Base-by-base conservation (phyloP, 1,140 invertebrate species). In the Wasmannia auropunctata region DNA sequence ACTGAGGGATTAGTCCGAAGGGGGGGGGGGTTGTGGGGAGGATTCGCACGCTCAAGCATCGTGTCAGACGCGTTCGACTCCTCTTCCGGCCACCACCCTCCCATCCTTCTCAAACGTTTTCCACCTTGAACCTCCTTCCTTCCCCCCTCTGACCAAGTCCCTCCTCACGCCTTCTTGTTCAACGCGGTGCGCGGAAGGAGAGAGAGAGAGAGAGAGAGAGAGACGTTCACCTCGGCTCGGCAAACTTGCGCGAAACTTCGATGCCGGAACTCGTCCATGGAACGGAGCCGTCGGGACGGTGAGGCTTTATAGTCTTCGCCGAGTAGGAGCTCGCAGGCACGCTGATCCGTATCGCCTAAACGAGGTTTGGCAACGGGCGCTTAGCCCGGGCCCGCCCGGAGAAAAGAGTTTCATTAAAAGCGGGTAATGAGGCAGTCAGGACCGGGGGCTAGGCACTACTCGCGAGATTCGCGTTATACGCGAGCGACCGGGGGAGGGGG, bases 381-480 rank as follows among this genome's bases (percentile, higher is more conserved):
- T 94, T 93, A 93, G 90, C 90, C 86, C 83, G 87, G 87, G 69
- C 89, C 85, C 86, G 87, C 85, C 92, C 88, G 88, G 90, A 93
- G 93, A 94, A 94, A 95, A 94, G 94, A 94, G 94, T 94, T 94
- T 94, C 94, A 94, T 94, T 95, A 94, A 94, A 94, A 92, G 85
- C 90, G 89, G 88, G 91, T 93, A 93, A 94, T 93, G 91, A 93
- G 92, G 74, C 86, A 91, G 89, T 87, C 91, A 90, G 90, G 89
- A 91, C 75, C 63, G 72, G 69, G n/a, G 49, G 51, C 80, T 84
- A 56, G 87, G 75, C 75, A 81, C 86, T 81, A 63, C 88, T 88
- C 31, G 88, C 87, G 88, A 89, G 88, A 89, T 89, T 72, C 87
- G 43, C 88, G 85, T 89, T 89, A 75, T 86, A 89, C 31, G 70